Percentiles rank a stretch among this genome's conserved stretches.
phyloP scores from a whole-genome alignment of 1,140 invertebrate genomes.

The Euura lappo region DNA sequence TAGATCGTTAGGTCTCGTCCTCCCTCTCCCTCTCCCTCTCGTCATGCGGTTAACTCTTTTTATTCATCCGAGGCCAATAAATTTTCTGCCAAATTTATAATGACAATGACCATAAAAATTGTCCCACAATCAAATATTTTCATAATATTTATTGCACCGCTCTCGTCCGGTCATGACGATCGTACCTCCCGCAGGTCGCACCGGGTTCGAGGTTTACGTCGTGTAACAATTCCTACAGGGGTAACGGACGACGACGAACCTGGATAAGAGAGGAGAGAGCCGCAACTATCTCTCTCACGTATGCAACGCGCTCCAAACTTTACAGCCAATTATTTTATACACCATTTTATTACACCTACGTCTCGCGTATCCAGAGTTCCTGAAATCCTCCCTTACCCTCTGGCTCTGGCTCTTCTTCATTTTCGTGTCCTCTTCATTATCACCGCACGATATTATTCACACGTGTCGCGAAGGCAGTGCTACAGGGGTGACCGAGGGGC shows the following conservation, averaged over 20 bases:
- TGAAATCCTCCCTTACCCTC: too few species aligned
- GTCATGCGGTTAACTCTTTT: not conserved
- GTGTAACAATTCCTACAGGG: not conserved
- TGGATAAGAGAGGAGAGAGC: not conserved
- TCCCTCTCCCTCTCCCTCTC: slow-evolving; percentile 25
- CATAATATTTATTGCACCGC: slow-evolving; percentile 52
- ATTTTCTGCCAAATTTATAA: slow-evolving; percentile 59
- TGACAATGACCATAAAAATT: slow-evolving; percentile 63
- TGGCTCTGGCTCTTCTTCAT: too few species aligned
- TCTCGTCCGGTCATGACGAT: not conserved
- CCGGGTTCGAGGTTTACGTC: not conserved
- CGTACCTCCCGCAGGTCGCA: too few species aligned
- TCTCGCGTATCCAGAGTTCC: slow-evolving; percentile 32
- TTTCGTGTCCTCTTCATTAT: too few species aligned
- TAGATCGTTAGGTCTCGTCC: slow-evolving; percentile 15
- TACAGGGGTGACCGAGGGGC: too few species aligned
- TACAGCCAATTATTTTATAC: slow-evolving; percentile 60
- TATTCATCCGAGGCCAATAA: slow-evolving; percentile 39
- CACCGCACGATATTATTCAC: not conserved
- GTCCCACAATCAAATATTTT: slow-evolving; percentile 61
- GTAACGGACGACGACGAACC: not conserved
- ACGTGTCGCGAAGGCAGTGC: too few species aligned
- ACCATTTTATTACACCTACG: slow-evolving; percentile 46
- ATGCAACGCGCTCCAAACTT: slow-evolving; percentile 36
- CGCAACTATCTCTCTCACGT: slow-evolving; percentile 13